phyloP scores from a whole-genome alignment of 2,113 vertebrate species.

The Rhinopomastus cyanomelas region DNA sequence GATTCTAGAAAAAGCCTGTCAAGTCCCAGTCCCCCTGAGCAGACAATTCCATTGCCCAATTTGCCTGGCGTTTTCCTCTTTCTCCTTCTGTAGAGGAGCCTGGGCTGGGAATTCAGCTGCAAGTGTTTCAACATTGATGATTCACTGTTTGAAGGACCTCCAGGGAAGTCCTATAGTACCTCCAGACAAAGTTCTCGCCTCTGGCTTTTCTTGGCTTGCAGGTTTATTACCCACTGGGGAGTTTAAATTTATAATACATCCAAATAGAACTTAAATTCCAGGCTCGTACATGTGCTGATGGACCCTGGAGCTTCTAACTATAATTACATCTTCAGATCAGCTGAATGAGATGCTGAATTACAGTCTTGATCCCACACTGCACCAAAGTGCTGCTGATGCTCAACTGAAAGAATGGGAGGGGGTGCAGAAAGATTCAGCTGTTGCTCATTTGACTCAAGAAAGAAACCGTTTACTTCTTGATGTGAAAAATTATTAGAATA shows the following conservation, averaged over 20 bases:
- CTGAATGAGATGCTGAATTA: constrained; percentile 29
- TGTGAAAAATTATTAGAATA: constrained; percentile 5
- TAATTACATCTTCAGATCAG: constrained; percentile 44
- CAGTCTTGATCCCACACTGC: not conserved
- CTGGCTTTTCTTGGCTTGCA: constrained; percentile 61
- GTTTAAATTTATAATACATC: constrained; percentile 11
- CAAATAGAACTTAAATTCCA: constrained; percentile 26
- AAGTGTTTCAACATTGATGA: constrained; percentile 52
- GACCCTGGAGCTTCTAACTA: constrained; percentile 42
- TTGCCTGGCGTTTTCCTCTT: not conserved
- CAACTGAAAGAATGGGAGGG: constrained; percentile 25
- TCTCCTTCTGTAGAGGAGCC: not conserved
- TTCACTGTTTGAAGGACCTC: constrained; percentile 61
- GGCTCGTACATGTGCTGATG: constrained; percentile 16
- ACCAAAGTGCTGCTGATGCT: constrained; percentile 35
- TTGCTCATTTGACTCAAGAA: constrained; percentile 28
- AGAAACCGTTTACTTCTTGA: not conserved
- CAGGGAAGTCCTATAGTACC: constrained; percentile 57
- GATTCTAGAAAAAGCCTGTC: not conserved
- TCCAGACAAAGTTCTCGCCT: constrained; percentile 62
- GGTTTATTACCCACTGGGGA: constrained; percentile 39
- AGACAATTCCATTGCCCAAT: not conserved
- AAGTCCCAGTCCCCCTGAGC: not conserved
- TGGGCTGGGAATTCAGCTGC: constrained; percentile 37
- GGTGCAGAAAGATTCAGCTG: constrained; percentile 31